These are phyloP conservation scores for Gymnoscopelus microlampas DNA, from an alignment of 2,797 vertebrate genomes.

Conservation along the genomic window DNA sequence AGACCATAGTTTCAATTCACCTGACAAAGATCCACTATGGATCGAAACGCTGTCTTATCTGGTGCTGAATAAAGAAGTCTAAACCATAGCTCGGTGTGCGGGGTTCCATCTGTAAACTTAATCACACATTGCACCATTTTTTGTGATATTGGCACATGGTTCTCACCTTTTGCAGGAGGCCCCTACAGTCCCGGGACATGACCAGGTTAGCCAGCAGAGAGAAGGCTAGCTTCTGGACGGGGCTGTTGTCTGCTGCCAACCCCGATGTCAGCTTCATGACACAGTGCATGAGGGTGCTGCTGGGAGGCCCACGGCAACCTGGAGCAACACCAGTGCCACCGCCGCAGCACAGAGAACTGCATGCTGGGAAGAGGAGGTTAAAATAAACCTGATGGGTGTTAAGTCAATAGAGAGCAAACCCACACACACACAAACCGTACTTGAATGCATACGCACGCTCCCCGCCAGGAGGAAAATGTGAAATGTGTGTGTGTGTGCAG, in stretches of 20 bases:
- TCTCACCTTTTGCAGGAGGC: constrained; percentile 91
- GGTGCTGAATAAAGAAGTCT: too few relatives aligned
- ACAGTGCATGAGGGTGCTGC: constrained; percentile 86
- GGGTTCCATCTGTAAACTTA: too few relatives aligned
- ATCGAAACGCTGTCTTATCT: too few relatives aligned
- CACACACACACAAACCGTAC: neutral
- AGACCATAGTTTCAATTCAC: too few relatives aligned
- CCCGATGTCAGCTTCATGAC: constrained; percentile 90
- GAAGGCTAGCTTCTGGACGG: constrained; percentile 86
- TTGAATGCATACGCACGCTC: neutral
- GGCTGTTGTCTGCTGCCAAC: constrained; percentile 78
- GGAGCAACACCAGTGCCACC: constrained; percentile 65
- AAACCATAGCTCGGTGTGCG: too few relatives aligned
- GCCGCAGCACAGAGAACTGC: constrained; percentile 86
- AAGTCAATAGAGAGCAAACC: neutral
- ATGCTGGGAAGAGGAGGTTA: constrained; percentile 78
- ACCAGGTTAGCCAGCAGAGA: constrained; percentile 90
- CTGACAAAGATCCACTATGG: too few relatives aligned
- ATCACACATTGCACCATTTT: too few relatives aligned
- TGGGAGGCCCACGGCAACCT: constrained; percentile 71
- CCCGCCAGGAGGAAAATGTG: neutral
- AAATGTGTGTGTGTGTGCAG: neutral
- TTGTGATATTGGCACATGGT: neutral
- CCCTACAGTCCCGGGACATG: constrained; percentile 90
- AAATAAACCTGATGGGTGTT: neutral